A percentile compares a stretch with the other conserved stretches of the same genome.
Evolutionary conservation across 2,113 vertebrate genomes (phyloP).

Genomic region (Mustelus asterias): DNA sequence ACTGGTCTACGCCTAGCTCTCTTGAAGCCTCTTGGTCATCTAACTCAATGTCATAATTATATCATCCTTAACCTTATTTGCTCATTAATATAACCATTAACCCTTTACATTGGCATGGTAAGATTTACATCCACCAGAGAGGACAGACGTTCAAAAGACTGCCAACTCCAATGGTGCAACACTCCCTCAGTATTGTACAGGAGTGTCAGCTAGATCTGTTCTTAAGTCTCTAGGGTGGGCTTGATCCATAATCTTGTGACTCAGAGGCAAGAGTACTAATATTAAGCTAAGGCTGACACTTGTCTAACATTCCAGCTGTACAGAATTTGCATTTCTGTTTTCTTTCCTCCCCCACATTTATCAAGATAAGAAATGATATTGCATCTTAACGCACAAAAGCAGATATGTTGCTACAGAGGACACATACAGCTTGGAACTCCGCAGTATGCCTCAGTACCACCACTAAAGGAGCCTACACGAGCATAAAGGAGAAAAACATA

Average conservation of each 20-base stretch:
- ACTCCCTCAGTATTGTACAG: too few relatives aligned
- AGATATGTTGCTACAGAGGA: neutral
- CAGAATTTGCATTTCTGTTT: neutral
- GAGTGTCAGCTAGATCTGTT: neutral
- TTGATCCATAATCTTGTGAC: neutral
- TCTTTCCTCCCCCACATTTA: neutral
- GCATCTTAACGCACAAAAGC: neutral
- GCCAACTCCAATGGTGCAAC: neutral
- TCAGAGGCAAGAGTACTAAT: neutral
- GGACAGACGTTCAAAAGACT: neutral
- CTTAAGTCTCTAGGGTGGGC: neutral
- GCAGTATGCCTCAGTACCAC: neutral
- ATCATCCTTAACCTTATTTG: too few relatives aligned
- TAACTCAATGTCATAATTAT: too few relatives aligned
- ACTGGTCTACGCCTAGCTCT: too few relatives aligned
- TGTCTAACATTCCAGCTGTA: neutral
- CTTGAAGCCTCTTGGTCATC: too few relatives aligned
- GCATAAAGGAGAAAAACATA: neutral
- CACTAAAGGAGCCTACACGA: neutral
- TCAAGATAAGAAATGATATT: neutral
- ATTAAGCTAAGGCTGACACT: neutral
- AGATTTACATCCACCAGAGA: neutral
- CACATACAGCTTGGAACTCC: neutral
- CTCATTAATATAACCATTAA: neutral
- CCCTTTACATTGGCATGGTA: neutral